These are phyloP conservation scores for Sebastes dallii DNA, from an alignment of 2,797 vertebrate genomes.

Conservation along the genomic window DNA sequence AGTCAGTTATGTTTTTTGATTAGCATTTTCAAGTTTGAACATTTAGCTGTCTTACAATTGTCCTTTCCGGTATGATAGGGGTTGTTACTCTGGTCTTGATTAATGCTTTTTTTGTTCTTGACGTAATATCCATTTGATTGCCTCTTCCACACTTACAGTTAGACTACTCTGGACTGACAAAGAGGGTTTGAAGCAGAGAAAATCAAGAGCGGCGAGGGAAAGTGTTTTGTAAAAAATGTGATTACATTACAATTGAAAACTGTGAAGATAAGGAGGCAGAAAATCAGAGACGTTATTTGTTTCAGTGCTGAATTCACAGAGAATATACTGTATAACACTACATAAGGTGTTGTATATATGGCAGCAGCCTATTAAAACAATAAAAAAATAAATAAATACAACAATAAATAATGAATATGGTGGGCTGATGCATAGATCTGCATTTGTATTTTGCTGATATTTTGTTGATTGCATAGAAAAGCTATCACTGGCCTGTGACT, in stretches of 20 bases:
- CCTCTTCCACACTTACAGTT: not conserved
- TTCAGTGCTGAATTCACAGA: not conserved
- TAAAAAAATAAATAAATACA: not conserved
- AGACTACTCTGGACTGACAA: not conserved
- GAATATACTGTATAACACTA: not conserved
- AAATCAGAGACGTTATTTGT: not conserved
- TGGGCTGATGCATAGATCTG: not conserved
- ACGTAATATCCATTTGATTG: constrained; percentile 14
- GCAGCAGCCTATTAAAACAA: not conserved
- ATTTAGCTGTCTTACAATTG: not conserved
- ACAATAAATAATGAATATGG: not conserved
- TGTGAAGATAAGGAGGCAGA: not conserved
- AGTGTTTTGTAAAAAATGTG: not conserved
- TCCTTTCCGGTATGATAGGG: not conserved
- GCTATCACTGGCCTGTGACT: not conserved
- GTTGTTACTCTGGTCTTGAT: not conserved
- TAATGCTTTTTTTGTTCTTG: not conserved
- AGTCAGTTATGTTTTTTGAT: not conserved
- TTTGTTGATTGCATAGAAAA: not conserved
- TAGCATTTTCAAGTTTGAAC: not conserved
- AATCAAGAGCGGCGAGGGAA: not conserved
- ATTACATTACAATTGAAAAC: not conserved
- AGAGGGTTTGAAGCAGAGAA: not conserved
- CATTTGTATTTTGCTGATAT: not conserved
- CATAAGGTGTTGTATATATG: not conserved